These are phyloP conservation scores for Eurois occulta DNA, from an alignment of 2,888 invertebrate species.

Conservation along the genomic window DNA sequence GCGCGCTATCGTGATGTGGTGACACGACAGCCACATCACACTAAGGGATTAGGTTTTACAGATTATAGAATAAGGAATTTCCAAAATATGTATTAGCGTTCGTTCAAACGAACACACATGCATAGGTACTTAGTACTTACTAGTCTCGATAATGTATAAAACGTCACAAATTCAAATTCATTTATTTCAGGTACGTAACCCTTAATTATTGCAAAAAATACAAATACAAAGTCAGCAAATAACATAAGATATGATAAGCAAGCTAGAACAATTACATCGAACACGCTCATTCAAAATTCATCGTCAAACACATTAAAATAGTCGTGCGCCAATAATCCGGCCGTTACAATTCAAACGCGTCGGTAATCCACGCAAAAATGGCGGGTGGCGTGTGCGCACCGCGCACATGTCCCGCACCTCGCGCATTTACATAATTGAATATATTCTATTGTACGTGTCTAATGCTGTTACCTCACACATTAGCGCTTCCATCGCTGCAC, in stretches of 20 bases:
- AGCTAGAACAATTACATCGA: conserved; percentile 43
- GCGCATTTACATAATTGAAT: conserved; percentile 85
- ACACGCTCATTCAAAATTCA: conserved; percentile 56
- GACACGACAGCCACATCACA: not conserved
- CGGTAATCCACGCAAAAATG: conserved; percentile 79
- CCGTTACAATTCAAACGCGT: conserved; percentile 77
- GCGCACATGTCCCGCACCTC: conserved; percentile 78
- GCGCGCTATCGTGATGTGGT: conserved; percentile 8
- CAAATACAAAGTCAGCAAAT: too few species aligned
- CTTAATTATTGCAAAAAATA: too few species aligned
- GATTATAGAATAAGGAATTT: not conserved
- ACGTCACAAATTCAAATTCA: too few species aligned
- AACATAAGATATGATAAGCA: too few species aligned
- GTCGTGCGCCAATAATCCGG: conserved; percentile 73
- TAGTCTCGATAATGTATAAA: conserved; percentile 1
- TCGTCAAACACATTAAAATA: conserved; percentile 56
- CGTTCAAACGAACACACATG: not conserved
- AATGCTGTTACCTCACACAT: conserved; percentile 82
- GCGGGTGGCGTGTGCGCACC: conserved; percentile 80
- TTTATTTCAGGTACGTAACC: too few species aligned
- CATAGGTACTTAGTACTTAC: not conserved
- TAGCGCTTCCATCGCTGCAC: conserved; percentile 65
- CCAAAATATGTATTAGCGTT: not conserved
- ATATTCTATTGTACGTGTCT: conserved; percentile 86
- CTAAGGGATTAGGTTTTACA: conserved; percentile 2